Evolutionary conservation across 2,797 vertebrate species (phyloP).

Genomic region (Bryconaethiops microstoma): DNA sequence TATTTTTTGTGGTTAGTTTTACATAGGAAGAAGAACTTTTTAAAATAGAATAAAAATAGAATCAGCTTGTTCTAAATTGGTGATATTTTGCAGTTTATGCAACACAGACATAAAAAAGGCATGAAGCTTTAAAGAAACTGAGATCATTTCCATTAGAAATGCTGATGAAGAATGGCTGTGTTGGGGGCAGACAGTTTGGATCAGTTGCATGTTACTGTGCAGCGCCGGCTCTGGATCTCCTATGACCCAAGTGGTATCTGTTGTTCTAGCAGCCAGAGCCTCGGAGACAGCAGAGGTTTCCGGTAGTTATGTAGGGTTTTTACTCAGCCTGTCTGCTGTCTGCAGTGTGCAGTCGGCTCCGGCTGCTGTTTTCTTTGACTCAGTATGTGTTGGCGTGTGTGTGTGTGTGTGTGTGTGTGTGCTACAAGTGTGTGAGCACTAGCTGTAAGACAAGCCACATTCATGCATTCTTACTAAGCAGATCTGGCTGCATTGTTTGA

Average conservation of each 20-base stretch:
- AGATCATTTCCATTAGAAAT: background rate
- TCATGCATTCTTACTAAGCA: slow-evolving; percentile 18
- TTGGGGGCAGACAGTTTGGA: background rate
- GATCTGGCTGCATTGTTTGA: slow-evolving; percentile 62
- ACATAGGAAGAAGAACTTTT: too few relatives aligned
- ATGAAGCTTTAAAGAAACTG: background rate
- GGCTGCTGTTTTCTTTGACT: slow-evolving; percentile 64
- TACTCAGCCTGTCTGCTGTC: slow-evolving; percentile 31
- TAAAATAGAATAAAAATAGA: background rate
- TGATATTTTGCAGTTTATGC: background rate
- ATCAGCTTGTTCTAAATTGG: background rate
- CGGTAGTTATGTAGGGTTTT: slow-evolving; percentile 30
- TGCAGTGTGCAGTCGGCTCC: slow-evolving; percentile 54
- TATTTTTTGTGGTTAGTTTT: too few relatives aligned
- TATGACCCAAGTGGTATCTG: slow-evolving; percentile 33
- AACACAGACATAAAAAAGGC: background rate
- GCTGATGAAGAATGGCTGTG: background rate
- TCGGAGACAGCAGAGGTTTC: slow-evolving; percentile 46
- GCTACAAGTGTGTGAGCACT: background rate
- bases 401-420: slow-evolving; percentile 20
- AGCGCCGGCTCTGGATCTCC: slow-evolving; percentile 24
- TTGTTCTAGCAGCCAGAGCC: slow-evolving; percentile 36
- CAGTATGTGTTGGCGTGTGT: background rate
- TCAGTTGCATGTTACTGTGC: background rate
- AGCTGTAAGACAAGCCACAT: background rate